Conservation (phyloP, 2,113 vertebrate genomes). For the Talpa occidentalis region DNA sequence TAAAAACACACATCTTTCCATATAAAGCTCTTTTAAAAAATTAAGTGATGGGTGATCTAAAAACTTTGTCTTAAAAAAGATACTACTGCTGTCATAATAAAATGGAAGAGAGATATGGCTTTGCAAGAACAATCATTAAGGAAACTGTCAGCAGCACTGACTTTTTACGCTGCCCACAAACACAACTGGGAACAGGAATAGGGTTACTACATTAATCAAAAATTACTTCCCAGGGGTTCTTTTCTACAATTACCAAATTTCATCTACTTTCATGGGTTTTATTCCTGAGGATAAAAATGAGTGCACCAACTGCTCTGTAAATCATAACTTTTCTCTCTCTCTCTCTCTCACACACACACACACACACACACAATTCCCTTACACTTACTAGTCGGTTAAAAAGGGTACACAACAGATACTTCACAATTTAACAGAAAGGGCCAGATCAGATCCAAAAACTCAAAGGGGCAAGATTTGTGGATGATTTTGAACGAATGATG, state of each 20-base stretch:
- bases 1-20: constrained; percentile 26
- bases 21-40: constrained; percentile 6
- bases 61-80: constrained; percentile 1
- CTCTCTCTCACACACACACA: not conserved
- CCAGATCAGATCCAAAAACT: not conserved
- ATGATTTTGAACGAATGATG: not conserved
- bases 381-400: not conserved
- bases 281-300: not conserved
- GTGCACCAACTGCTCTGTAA: not conserved
- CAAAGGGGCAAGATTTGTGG: not conserved
- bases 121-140: not conserved
- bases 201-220: not conserved
- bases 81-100: not conserved
- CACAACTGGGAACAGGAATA: not conserved
- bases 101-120: not conserved
- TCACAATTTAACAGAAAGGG: not conserved
- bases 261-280: not conserved
- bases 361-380: not conserved
- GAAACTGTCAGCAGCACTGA: not conserved
- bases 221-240: not conserved
- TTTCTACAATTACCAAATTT: not conserved
- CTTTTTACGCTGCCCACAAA: not conserved
- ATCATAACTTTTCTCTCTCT: not conserved
- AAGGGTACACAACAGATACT: not conserved
- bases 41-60: not conserved